These are phyloP conservation scores for Polypterus senegalus DNA, from an alignment of 2,113 vertebrate genomes.

Conservation along the genomic window DNA sequence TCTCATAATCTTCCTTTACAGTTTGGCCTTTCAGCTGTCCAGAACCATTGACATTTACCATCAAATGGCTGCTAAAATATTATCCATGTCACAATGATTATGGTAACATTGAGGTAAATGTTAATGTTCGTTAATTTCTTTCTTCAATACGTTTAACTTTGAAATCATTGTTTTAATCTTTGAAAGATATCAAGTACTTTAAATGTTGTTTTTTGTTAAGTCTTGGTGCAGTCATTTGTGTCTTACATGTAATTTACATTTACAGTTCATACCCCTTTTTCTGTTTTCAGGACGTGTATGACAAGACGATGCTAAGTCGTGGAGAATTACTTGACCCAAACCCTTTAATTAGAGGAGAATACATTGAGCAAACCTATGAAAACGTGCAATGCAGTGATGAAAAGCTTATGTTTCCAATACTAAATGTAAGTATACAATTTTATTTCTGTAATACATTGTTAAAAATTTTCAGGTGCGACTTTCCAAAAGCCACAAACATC, in stretches of 20 bases:
- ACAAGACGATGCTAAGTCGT: slow-evolving; percentile 29
- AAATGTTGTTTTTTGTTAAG: background rate
- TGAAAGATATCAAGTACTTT: too few relatives aligned
- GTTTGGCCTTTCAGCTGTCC: slow-evolving; percentile 53
- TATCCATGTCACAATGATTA: slow-evolving; percentile 67
- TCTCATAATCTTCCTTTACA: slow-evolving; percentile 28
- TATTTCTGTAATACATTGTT: too few relatives aligned
- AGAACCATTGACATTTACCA: slow-evolving; percentile 42
- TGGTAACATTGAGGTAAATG: slow-evolving; percentile 63
- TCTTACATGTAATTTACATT: slow-evolving; percentile 13
- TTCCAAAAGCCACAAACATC: too few relatives aligned
- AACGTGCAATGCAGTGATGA: slow-evolving; percentile 38
- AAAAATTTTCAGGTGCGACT: too few relatives aligned
- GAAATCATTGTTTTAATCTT: too few relatives aligned
- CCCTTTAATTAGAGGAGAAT: slow-evolving; percentile 43
- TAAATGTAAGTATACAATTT: slow-evolving; percentile 46
- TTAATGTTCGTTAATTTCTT: background rate
- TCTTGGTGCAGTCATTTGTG: background rate
- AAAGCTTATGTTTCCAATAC: slow-evolving; percentile 40
- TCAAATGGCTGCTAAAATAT: slow-evolving; percentile 64
- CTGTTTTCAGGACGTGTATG: slow-evolving; percentile 51
- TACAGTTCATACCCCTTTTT: slow-evolving; percentile 5
- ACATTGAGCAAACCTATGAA: slow-evolving; percentile 45
- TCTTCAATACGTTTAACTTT: background rate
- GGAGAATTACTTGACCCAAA: slow-evolving; percentile 42